Evolutionary conservation across 30 jellyfish, hydroid and myxozoan genomes (phyloP).

Genomic region (Haliclystus octoradiatus): DNA sequence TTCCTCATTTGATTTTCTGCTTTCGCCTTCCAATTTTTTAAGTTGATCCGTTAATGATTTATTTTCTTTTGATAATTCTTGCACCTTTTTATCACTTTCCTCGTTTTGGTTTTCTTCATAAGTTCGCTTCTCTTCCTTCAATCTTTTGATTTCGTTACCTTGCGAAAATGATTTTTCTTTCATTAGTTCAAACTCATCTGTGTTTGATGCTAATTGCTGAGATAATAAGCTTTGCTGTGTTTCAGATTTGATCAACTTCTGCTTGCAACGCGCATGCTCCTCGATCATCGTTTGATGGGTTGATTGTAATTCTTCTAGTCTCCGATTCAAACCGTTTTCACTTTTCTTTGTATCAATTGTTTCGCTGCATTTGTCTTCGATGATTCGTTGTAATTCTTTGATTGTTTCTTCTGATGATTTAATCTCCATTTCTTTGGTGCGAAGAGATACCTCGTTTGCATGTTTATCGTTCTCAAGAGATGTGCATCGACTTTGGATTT

Average conservation of each 20-base stretch:
- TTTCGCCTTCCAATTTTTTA: neutral
- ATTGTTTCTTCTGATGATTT: neutral
- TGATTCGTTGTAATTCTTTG: neutral
- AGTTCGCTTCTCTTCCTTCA: neutral
- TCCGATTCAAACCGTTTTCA: neutral
- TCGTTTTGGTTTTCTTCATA: neutral
- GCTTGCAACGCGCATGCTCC: neutral
- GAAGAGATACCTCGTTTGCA: neutral
- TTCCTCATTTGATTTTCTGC: neutral
- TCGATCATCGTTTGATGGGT: neutral
- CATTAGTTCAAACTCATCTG: neutral
- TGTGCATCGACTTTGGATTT: neutral
- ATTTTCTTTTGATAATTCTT: neutral
- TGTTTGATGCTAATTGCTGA: neutral
- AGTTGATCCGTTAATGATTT: neutral
- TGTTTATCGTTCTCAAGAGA: neutral
- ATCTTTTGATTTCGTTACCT: neutral
- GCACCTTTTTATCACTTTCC: neutral
- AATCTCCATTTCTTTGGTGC: neutral
- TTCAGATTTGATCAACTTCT: neutral
- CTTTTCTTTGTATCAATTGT: neutral
- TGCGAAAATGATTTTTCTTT: neutral
- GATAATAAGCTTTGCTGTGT: neutral
- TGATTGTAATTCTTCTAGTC: neutral
- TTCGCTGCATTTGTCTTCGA: neutral